Evolutionary conservation across 2,888 invertebrate genomes (phyloP).

Genomic region (Lacanobia oleracea): DNA sequence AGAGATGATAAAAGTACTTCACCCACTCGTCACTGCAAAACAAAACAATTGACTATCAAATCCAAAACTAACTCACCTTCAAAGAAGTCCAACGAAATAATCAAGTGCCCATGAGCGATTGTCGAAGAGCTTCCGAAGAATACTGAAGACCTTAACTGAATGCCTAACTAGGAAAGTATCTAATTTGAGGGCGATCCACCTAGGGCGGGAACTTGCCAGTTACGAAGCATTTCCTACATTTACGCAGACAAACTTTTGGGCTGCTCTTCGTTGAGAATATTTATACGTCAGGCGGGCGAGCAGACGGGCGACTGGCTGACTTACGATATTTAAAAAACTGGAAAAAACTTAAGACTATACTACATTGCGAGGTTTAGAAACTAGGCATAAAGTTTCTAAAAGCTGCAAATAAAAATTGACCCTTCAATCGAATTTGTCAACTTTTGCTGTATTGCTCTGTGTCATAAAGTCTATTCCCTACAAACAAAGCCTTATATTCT

Average conservation of each 20-base stretch:
- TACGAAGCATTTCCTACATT: constrained; percentile 70
- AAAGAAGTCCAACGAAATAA: constrained; percentile 31
- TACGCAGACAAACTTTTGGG: constrained; percentile 72
- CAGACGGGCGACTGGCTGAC: constrained; percentile 28
- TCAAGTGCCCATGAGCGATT: constrained; percentile 39
- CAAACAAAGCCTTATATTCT: too few species aligned
- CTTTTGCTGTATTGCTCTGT: too few species aligned
- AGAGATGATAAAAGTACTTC: neutral
- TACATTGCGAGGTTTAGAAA: too few species aligned
- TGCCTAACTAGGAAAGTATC: constrained; percentile 67
- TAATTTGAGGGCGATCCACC: constrained; percentile 67
- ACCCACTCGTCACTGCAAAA: neutral
- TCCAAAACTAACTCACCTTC: constrained; percentile 18
- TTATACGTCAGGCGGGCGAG: constrained; percentile 61
- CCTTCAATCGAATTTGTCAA: too few species aligned
- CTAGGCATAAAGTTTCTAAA: too few species aligned
- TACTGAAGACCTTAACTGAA: constrained; percentile 67
- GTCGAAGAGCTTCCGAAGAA: constrained; percentile 59
- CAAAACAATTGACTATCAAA: neutral
- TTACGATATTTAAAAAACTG: neutral
- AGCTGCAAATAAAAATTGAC: too few species aligned
- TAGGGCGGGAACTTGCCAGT: constrained; percentile 66
- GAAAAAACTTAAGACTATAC: too few species aligned
- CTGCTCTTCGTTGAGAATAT: constrained; percentile 66
- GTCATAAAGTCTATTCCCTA: too few species aligned